These are phyloP conservation scores for Coptotermes formosanus DNA, from an alignment of 1,140 invertebrate species.

Conservation along the genomic window DNA sequence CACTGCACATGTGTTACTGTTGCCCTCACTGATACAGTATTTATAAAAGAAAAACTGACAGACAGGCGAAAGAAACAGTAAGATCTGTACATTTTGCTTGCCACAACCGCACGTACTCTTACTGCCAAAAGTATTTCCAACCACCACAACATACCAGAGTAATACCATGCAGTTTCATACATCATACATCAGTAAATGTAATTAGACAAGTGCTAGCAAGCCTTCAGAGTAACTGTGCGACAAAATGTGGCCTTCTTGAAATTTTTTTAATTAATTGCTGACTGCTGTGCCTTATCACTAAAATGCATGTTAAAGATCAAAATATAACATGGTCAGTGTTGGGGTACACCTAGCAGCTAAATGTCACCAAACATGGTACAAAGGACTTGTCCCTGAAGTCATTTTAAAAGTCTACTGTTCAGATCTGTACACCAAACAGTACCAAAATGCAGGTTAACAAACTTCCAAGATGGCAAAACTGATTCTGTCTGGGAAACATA, in stretches of 20 bases:
- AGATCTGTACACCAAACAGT: too few species aligned
- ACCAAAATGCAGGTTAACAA: too few species aligned
- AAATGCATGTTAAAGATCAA: background rate
- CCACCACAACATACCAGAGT: background rate
- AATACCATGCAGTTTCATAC: background rate
- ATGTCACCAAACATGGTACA: too few species aligned
- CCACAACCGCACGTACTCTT: background rate
- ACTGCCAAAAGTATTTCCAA: background rate
- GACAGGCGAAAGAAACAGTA: constrained; percentile 6
- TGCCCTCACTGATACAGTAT: constrained; percentile 31
- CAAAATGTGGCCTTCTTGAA: background rate
- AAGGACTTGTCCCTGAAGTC: too few species aligned
- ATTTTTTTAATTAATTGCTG: background rate
- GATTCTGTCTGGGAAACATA: too few species aligned
- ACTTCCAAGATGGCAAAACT: too few species aligned
- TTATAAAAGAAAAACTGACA: constrained; percentile 20
- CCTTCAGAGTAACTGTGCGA: background rate
- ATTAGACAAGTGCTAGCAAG: background rate
- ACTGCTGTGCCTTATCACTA: background rate
- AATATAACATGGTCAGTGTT: background rate
- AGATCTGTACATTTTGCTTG: background rate
- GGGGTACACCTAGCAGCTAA: background rate
- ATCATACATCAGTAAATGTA: background rate
- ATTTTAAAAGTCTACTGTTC: too few species aligned
- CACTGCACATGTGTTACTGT: background rate